Evolutionary conservation across 2,113 vertebrate genomes (phyloP).

Genomic region (Anser cygnoides): DNA sequence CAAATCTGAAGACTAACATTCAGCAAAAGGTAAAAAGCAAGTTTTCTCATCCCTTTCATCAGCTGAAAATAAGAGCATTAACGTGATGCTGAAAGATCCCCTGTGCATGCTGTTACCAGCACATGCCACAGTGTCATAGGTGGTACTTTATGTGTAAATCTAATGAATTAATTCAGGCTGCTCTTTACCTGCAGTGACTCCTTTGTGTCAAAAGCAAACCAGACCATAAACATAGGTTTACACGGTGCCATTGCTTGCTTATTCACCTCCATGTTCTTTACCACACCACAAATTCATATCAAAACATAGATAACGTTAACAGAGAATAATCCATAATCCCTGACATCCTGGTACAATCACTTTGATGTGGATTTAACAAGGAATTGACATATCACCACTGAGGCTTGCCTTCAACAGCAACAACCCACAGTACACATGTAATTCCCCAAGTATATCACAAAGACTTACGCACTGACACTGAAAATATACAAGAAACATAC

Average conservation of each 20-base stretch:
- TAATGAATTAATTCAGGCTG: neutral
- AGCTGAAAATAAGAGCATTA: neutral
- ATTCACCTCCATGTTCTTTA: neutral
- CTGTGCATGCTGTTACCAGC: neutral
- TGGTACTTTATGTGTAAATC: neutral
- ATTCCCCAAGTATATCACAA: neutral
- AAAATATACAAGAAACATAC: neutral
- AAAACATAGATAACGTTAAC: neutral
- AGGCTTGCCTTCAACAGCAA: neutral
- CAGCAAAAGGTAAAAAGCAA: neutral
- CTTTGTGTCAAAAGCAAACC: neutral
- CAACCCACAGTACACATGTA: neutral
- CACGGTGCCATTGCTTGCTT: neutral
- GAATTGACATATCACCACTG: neutral
- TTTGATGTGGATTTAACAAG: neutral
- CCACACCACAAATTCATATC: neutral
- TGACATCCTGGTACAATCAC: neutral
- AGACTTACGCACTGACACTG: neutral
- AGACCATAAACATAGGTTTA: neutral
- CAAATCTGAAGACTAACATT: neutral
- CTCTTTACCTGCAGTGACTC: neutral
- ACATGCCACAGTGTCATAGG: rapidly evolving
- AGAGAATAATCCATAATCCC: neutral
- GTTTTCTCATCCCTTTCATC: neutral
- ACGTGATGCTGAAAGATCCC: neutral